Percentiles rank a stretch among this genome's conserved stretches.
phyloP scores from a whole-genome alignment of 2,113 vertebrate species.

The Thermophis baileyi region DNA sequence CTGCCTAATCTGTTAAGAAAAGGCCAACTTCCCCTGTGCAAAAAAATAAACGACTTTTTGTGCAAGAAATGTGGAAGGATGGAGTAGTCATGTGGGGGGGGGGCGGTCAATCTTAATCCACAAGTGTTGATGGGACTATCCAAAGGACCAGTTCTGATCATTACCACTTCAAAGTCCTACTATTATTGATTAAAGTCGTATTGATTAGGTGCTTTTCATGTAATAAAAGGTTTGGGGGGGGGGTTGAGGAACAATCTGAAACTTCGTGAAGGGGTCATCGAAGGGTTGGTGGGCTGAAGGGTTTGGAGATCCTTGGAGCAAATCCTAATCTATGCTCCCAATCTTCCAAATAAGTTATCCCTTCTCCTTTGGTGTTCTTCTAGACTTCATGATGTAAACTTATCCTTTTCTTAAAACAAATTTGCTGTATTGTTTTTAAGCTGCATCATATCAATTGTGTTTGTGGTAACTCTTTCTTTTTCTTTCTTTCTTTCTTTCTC shows the following conservation, averaged over 20 bases:
- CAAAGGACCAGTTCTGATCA: not conserved
- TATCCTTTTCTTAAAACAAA: not conserved
- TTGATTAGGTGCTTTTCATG: not conserved
- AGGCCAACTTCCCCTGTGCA: not conserved
- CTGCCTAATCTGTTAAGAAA: not conserved
- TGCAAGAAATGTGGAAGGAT: not conserved
- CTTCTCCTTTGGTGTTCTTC: not conserved
- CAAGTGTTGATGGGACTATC: not conserved
- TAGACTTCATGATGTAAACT: not conserved
- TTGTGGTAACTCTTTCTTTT: not conserved
- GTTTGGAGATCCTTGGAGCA: not conserved
- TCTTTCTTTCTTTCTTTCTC: too few relatives aligned
- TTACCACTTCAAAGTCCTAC: too few relatives aligned
- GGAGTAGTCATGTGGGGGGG: too few relatives aligned
- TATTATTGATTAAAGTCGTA: not conserved
- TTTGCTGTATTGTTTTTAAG: not conserved
- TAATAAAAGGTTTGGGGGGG: not conserved
- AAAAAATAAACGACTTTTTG: not conserved
- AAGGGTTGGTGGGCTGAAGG: not conserved
- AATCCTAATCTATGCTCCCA: not conserved
- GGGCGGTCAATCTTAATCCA: not conserved
- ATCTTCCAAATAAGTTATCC: not conserved
- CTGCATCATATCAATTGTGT: not conserved
- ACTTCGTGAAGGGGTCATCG: not conserved
- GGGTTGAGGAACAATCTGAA: not conserved